phyloP scores from a whole-genome alignment of 2,113 vertebrate species.

The Acrocephalus kingi region DNA sequence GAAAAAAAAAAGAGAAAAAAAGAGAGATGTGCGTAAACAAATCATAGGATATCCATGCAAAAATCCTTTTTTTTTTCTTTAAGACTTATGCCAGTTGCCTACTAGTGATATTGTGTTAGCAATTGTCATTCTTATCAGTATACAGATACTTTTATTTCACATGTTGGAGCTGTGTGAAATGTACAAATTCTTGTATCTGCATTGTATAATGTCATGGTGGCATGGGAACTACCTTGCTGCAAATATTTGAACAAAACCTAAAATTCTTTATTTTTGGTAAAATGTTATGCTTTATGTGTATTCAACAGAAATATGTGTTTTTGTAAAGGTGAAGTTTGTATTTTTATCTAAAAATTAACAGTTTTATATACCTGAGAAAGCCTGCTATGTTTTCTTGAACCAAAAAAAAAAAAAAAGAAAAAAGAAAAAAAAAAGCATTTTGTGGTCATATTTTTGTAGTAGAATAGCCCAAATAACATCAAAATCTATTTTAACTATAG shows the following conservation, averaged over 20 bases:
- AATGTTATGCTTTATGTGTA: slow-evolving; percentile 89
- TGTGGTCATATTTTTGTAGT: slow-evolving; percentile 71
- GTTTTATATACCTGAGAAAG: slow-evolving; percentile 80
- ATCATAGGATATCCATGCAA: slow-evolving; percentile 72
- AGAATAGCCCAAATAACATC: slow-evolving; percentile 58
- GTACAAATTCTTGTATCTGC: slow-evolving; percentile 74
- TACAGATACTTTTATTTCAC: slow-evolving; percentile 77
- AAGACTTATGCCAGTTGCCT: slow-evolving; percentile 76
- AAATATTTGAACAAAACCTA: slow-evolving; percentile 80
- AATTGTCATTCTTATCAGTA: slow-evolving; percentile 81
- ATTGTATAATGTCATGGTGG: slow-evolving; percentile 77
- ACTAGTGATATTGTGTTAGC: slow-evolving; percentile 74
- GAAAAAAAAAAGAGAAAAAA: slow-evolving; percentile 37
- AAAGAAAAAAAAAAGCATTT: slow-evolving; percentile 6
- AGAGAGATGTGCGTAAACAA: slow-evolving; percentile 65
- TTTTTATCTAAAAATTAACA: slow-evolving; percentile 86
- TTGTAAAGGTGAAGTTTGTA: slow-evolving; percentile 87
- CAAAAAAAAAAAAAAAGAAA: slow-evolving; percentile 47
- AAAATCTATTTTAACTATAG: slow-evolving; percentile 68
- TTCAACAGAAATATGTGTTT: slow-evolving; percentile 86
- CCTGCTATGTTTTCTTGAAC: slow-evolving; percentile 78
- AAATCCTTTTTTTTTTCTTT: slow-evolving; percentile 56
- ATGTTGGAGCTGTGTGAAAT: slow-evolving; percentile 74
- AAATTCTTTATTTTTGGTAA: slow-evolving; percentile 97
- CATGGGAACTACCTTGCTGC: slow-evolving; percentile 75